A percentile compares a stretch with the other conserved stretches of the same genome.
These are phyloP conservation scores for Parapristionchus giblindavisi DNA, from an alignment of 2,888 invertebrate species.

Conservation along the genomic window DNA sequence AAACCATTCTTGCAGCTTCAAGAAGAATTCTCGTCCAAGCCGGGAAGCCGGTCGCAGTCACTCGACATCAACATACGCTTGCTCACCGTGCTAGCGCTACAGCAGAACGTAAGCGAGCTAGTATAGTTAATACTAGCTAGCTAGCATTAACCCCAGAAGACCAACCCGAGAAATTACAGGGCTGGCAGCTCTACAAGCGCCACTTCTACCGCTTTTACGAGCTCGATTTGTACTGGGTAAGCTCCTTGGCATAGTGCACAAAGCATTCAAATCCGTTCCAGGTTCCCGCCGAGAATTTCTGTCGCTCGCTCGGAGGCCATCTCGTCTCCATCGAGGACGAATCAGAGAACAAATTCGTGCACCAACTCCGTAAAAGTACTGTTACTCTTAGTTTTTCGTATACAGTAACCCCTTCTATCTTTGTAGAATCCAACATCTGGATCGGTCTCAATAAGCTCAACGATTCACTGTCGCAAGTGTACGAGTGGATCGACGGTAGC, in stretches of 20 bases:
- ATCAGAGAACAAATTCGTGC: conserved; percentile 64
- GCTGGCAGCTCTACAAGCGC: conserved; percentile 62
- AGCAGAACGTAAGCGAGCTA: conserved; percentile 57
- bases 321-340: conserved; percentile 59
- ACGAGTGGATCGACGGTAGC: conserved; percentile 63
- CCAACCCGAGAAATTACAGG: conserved; percentile 41
- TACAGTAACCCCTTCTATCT: too few species aligned
- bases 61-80: conserved; percentile 58
- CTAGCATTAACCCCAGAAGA: background rate
- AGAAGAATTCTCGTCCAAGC: conserved; percentile 45
- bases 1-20: conserved; percentile 43
- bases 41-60: conserved; percentile 54
- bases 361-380: conserved; percentile 61
- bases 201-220: conserved; percentile 66
- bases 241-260: background rate
- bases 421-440: conserved; percentile 67
- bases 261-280: background rate
- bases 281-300: conserved; percentile 66
- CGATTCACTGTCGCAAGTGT: conserved; percentile 52
- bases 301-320: conserved; percentile 64
- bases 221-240: conserved; percentile 61
- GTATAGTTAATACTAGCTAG: conserved; percentile 1
- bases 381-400: background rate
- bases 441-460: conserved; percentile 66
- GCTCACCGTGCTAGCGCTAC: conserved; percentile 52